Evolutionary conservation across 2,113 vertebrate species (phyloP).

Genomic region (Phylloscopus trochiloides): DNA sequence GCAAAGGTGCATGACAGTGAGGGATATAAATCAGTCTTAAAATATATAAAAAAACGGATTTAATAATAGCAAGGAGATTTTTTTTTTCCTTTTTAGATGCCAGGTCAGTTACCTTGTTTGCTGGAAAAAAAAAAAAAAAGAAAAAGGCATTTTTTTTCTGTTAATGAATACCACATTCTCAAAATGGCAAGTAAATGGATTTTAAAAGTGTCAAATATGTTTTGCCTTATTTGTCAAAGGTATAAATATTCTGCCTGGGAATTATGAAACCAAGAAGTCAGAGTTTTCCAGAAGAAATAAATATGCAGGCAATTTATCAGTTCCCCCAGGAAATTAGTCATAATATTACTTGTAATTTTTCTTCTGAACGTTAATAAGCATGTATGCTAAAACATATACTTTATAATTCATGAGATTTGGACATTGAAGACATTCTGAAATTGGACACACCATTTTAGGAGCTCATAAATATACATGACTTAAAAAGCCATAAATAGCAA

Average conservation of each 20-base stretch:
- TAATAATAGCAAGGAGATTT: neutral
- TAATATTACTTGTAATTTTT: slow-evolving; percentile 37
- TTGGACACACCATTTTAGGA: slow-evolving; percentile 57
- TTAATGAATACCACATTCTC: neutral
- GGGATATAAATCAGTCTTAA: neutral
- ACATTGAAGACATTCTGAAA: slow-evolving; percentile 29
- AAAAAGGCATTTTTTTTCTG: neutral
- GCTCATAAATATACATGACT: slow-evolving; percentile 47
- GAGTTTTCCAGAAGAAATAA: slow-evolving; percentile 21
- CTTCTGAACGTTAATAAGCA: slow-evolving; percentile 28
- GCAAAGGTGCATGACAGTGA: neutral
- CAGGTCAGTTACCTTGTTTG: neutral
- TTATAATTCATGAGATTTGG: slow-evolving; percentile 52
- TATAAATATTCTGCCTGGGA: neutral
- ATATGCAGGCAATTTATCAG: slow-evolving; percentile 32
- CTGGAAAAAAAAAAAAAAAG: neutral
- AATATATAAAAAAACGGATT: neutral
- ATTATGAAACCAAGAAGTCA: slow-evolving; percentile 17
- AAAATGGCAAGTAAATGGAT: neutral
- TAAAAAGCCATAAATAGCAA: slow-evolving; percentile 53
- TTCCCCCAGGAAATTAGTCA: slow-evolving; percentile 39
- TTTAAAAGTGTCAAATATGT: neutral
- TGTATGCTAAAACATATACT: slow-evolving; percentile 30
- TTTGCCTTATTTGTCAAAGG: neutral
- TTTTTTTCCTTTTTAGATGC: neutral